A percentile compares a stretch with the other conserved stretches of the same genome.
These are phyloP conservation scores for Tapirus indicus DNA, from an alignment of 2,797 vertebrate genomes.

Conservation along the genomic window DNA sequence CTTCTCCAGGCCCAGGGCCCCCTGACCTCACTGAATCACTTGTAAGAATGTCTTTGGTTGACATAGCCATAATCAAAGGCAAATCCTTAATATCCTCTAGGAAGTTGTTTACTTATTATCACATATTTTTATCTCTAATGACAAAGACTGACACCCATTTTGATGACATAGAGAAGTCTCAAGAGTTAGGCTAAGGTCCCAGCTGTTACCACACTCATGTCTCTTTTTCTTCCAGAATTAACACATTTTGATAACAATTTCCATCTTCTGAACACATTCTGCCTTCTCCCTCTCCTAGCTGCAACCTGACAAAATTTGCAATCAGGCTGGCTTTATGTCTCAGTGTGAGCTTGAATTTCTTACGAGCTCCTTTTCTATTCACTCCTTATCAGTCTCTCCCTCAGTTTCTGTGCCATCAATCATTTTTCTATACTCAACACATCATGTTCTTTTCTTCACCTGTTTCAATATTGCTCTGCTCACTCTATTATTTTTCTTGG, in stretches of 20 bases:
- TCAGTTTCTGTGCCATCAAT: not conserved
- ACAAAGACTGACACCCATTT: not conserved
- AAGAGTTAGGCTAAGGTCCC: not conserved
- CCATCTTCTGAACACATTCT: conserved; percentile 15
- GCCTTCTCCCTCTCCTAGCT: not conserved
- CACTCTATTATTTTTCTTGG: not conserved
- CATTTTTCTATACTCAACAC: not conserved
- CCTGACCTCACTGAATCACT: not conserved
- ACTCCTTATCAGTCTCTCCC: not conserved
- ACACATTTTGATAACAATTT: not conserved
- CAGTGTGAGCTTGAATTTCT: conserved; percentile 22
- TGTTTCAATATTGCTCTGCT: not conserved
- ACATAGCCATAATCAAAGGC: not conserved
- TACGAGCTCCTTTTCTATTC: not conserved
- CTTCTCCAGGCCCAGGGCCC: not conserved
- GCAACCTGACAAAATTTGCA: not conserved
- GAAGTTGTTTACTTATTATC: not conserved
- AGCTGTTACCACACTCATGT: not conserved
- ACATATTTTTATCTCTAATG: not conserved
- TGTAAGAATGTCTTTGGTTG: not conserved
- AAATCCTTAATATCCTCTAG: not conserved
- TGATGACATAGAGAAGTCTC: not conserved
- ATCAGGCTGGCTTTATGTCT: not conserved
- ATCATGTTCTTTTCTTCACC: not conserved
- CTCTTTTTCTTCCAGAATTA: conserved; percentile 19